Percentiles rank a stretch among this genome's conserved stretches.
phyloP scores from a whole-genome alignment of 2,797 vertebrate species.

The Sebastes cheni region DNA sequence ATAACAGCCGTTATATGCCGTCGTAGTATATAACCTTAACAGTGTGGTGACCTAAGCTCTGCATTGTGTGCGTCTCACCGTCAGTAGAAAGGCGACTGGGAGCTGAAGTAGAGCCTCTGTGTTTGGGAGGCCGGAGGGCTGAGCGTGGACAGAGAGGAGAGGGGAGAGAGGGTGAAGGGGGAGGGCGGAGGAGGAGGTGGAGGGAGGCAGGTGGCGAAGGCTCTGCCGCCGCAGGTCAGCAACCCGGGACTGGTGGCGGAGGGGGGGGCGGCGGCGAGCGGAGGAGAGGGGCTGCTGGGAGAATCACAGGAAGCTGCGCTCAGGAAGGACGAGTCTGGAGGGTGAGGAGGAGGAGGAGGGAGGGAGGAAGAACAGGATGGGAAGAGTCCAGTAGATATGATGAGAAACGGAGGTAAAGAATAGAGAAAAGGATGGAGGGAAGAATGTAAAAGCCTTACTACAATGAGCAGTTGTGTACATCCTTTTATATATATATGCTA shows the following conservation, averaged over 20 bases:
- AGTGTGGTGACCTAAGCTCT: no score
- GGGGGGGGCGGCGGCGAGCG: background rate
- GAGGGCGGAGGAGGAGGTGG: background rate
- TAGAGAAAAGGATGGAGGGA: no score
- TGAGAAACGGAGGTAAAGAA: no score
- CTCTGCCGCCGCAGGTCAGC: slow-evolving; percentile 47
- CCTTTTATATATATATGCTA: no score
- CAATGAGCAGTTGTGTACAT: no score
- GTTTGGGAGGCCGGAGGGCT: slow-evolving; percentile 4
- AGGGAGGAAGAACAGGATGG: no score
- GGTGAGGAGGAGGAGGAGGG: background rate
- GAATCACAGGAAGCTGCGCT: slow-evolving; percentile 33
- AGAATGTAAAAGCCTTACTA: no score
- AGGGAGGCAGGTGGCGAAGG: slow-evolving; percentile 50
- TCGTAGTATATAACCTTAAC: no score
- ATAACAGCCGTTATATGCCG: no score
- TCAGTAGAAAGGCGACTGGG: slow-evolving; percentile 54
- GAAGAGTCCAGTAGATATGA: no score
- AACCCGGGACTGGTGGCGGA: slow-evolving; percentile 18
- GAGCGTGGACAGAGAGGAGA: background rate
- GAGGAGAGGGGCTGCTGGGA: slow-evolving; percentile 57
- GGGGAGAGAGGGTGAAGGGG: background rate
- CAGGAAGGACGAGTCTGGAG: slow-evolving; percentile 61
- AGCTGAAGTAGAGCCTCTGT: slow-evolving; percentile 32
- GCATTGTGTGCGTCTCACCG: slow-evolving; percentile 32